Evolutionary conservation across 2,113 vertebrate species (phyloP).

Genomic region (Leptobrachium ailaonicum): DNA sequence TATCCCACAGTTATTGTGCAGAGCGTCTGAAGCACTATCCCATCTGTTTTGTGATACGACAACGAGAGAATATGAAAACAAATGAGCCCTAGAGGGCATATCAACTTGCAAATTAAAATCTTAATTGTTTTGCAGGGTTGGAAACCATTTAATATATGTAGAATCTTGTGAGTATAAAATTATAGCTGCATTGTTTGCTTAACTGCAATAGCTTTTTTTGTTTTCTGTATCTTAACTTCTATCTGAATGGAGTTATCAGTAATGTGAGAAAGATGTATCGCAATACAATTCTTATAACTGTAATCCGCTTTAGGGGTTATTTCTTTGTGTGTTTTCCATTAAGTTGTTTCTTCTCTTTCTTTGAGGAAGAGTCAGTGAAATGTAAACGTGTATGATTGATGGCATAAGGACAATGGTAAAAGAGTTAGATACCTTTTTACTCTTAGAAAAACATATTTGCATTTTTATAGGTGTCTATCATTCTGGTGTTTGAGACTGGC

Average conservation of each 20-base stretch:
- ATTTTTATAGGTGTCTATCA: too few relatives aligned
- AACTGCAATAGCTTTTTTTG: slow-evolving; percentile 34
- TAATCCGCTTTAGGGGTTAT: not conserved
- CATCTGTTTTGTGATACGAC: slow-evolving; percentile 42
- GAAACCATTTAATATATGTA: slow-evolving; percentile 50
- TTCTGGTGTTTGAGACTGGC: too few relatives aligned
- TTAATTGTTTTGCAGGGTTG: slow-evolving; percentile 48
- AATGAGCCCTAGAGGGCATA: slow-evolving; percentile 47
- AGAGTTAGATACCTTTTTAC: too few relatives aligned
- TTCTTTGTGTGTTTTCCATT: not conserved
- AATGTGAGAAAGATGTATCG: slow-evolving; percentile 9
- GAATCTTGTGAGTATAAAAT: slow-evolving; percentile 33
- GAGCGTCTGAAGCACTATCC: slow-evolving; percentile 28
- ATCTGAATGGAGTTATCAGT: not conserved
- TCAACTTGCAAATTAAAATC: slow-evolving; percentile 47
- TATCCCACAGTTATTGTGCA: not conserved
- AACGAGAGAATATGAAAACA: slow-evolving; percentile 37
- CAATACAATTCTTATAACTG: not conserved
- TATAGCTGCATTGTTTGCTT: slow-evolving; percentile 37
- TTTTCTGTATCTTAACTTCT: not conserved
- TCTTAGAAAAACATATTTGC: too few relatives aligned
- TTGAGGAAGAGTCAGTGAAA: not conserved
- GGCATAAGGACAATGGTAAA: too few relatives aligned
- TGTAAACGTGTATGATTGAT: too few relatives aligned
- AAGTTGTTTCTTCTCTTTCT: not conserved